phyloP scores from a whole-genome alignment of 2,888 invertebrate genomes.

The Pammene fasciana region DNA sequence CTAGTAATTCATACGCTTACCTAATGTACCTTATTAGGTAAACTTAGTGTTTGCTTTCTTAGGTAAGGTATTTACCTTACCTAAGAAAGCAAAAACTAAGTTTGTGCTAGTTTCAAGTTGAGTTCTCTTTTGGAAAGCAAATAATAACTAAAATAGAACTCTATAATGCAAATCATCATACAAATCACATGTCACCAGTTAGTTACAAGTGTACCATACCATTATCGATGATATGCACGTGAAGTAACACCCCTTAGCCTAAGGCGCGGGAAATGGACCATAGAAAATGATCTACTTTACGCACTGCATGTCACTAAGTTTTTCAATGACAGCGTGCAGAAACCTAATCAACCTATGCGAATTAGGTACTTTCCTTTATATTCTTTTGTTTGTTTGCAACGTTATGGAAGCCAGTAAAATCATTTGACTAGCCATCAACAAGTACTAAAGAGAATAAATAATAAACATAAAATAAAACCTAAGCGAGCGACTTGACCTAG shows the following conservation, averaged over 20 bases:
- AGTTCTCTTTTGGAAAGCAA: slow-evolving; percentile 24
- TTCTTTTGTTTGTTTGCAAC: not conserved
- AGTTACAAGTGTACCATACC: slow-evolving; percentile 23
- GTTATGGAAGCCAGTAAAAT: slow-evolving; percentile 5
- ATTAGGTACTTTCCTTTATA: slow-evolving; percentile 9
- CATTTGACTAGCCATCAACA: slow-evolving; percentile 3
- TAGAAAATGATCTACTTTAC: slow-evolving; percentile 35
- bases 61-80: no score
- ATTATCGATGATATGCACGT: slow-evolving; percentile 26
- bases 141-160: slow-evolving; percentile 22
- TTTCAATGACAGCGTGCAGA: slow-evolving; percentile 7
- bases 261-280: slow-evolving; percentile 35
- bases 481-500: slow-evolving; percentile 69
- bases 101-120: slow-evolving; percentile 2
- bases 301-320: slow-evolving; percentile 3
- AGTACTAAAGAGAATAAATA: slow-evolving; percentile 23
- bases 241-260: slow-evolving; percentile 26
- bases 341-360: slow-evolving; percentile 1
- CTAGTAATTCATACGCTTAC: no score
- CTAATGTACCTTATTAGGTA: no score
- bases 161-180: slow-evolving; percentile 21
- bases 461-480: slow-evolving; percentile 31
- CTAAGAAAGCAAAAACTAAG: no score
- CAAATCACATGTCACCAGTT: slow-evolving; percentile 13
- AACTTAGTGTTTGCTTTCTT: no score